Evolutionary conservation across 2,888 invertebrate species (phyloP), one percentile per base, ranked within the genome.

Genomic region (Drosophila tanythrix): DNA sequence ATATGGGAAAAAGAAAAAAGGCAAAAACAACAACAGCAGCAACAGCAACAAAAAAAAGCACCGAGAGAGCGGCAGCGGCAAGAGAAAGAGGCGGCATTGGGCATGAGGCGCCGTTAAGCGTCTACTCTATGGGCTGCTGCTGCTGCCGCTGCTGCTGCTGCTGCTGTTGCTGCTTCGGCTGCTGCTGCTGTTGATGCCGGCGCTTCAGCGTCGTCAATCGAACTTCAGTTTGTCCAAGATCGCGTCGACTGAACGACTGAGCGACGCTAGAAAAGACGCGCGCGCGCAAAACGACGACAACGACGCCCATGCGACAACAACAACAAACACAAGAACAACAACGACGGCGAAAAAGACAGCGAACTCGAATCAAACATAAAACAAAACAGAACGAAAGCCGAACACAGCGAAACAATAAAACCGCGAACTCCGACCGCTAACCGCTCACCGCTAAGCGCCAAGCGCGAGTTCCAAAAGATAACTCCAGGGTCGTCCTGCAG

Each of bases 181-280:
- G 67, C 29, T 38, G 43, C 36, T 36, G 29, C 21, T 51, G 48
- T 43, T 48, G 64, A 18, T 53, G 65, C 53, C 58, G 75, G 58
- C 68, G 60, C 60, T 57, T 63, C 60, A 52, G 66, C 59, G 73
- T 75, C 80, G 73, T 83, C 80, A 69, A 76, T 71, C 81, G 86
- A 90, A 88, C 90, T 90, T 88, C 84, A 88, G 88, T 88, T 88
- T 89, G 90, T 89, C 90, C 80, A 88, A 90, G 88, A 90, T 86
- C 89, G 88, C 89, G 83, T 73, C 86, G 71, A 80, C 76, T 72
- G 76, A 84, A 88, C 85, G 89, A 89, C 87, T 88, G 11, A 57
- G 43, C 57, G 89, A 74, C 77, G 87, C 76, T 70, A 74, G 75
- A 72, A 71, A 75, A 75, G 80, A 84, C 74, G 79, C 80, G 83